Evolutionary conservation across 2,113 vertebrate species (phyloP), one percentile per base, ranked within the genome.

Genomic region (Fregata magnificens): DNA sequence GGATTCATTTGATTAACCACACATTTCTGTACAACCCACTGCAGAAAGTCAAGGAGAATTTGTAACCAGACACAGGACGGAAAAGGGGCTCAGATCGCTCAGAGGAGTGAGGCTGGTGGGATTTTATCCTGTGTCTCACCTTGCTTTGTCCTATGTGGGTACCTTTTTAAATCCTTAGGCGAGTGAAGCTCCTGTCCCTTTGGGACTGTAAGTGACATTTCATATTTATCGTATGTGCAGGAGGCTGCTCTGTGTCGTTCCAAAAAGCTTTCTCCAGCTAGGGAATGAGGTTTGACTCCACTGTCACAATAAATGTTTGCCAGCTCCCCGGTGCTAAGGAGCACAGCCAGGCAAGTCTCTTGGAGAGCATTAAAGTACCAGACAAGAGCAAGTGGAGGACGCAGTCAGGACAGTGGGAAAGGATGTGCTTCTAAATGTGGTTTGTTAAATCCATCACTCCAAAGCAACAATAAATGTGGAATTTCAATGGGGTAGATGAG

Each of bases 1-100:
- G 70, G 69, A 90, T 90, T 93, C 44, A 29, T 95, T 81, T 63
- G 73, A 93, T 93, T 80, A 47, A 4, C 73, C 61, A 7, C 44
- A 28, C 21, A 8, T 71, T 74, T 19, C 90, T 50, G 22, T n/a
- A 29, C 63, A 42, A 44, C 12, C 34, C 69, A 2, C 3, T 2
- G 17, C 17, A 45, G 65, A 56, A 53, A 2, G 18, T 25, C 50
- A 58, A 76, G 81, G 16, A 11, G 67, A 67, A 79, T 91, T 78
- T 84, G 87, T 45, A 53, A 72, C 13, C 11, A 2, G 70, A 10
- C 63, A 34, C 6, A 4, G 0, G 16, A 11, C 0, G 10, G 86
- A 58, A 85, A 9, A 25, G 17, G 28, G 28, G 45, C 55, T 62
- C 18, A 13, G 45, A 40, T 21, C 1, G 0, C 25, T 38, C 42